Conservation (phyloP, 2,113 vertebrate species). For the Heteronetta atricapilla region DNA sequence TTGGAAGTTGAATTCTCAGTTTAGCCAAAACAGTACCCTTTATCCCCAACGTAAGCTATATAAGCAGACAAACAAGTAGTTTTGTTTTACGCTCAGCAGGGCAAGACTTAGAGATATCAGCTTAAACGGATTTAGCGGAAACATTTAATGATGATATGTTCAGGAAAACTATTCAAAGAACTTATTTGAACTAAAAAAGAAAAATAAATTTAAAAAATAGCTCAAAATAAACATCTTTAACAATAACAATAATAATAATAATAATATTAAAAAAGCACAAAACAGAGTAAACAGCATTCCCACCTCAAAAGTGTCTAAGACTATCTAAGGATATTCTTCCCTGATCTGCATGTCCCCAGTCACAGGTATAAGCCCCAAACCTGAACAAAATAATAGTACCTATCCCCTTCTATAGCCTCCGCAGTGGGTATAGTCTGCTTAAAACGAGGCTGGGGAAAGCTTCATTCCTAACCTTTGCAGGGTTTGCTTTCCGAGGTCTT, state of each 20-base stretch:
- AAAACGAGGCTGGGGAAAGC: background rate
- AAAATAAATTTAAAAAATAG: background rate
- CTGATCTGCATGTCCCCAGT: fast-evolving
- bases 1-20: background rate
- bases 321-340: fast-evolving
- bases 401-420: background rate
- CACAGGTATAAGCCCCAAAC: fast-evolving
- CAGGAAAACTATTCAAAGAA: fast-evolving
- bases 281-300: fast-evolving
- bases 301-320: fast-evolving
- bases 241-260: fast-evolving
- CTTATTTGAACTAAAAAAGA: background rate
- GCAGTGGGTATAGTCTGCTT: background rate
- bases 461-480: fast-evolving
- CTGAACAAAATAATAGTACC: background rate
- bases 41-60: fast-evolving
- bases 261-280: background rate
- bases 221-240: fast-evolving
- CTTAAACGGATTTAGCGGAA: background rate
- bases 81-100: background rate
- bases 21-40: background rate
- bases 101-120: background rate
- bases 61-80: background rate
- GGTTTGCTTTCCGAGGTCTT: fast-evolving
- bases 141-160: fast-evolving